A percentile compares a stretch with the other conserved stretches of the same genome.
phyloP scores from a whole-genome alignment of 1,140 invertebrate species.

The Calephelis virginiensis region DNA sequence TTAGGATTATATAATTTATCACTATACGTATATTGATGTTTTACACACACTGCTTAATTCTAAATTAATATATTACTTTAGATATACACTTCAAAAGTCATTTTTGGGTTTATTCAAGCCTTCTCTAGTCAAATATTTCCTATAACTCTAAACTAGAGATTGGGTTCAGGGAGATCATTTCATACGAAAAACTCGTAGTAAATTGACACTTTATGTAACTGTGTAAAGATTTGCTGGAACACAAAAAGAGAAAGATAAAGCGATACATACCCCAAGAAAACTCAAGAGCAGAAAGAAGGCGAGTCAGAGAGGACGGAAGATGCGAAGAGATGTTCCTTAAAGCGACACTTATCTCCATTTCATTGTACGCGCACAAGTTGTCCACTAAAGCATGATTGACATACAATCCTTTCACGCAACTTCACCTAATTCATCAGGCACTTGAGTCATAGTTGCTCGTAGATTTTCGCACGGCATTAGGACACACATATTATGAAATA shows the following conservation, averaged over 20 bases:
- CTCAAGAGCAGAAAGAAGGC: conserved; percentile 53
- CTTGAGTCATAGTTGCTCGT: conserved; percentile 74
- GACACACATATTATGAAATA: conserved; percentile 76
- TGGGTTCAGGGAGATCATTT: too few species aligned
- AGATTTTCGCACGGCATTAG: conserved; percentile 69
- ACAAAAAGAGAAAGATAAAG: neutral
- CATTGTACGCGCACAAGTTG: conserved; percentile 57
- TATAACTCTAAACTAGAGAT: too few species aligned
- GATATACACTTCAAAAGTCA: too few species aligned
- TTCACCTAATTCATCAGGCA: conserved; percentile 70
- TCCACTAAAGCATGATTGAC: conserved; percentile 58
- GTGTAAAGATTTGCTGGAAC: neutral
- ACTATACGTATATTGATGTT: too few species aligned
- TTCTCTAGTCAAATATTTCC: too few species aligned
- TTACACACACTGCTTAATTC: too few species aligned
- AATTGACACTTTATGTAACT: conserved; percentile 5
- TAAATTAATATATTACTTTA: neutral
- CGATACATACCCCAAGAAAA: conserved; percentile 54
- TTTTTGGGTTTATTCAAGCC: too few species aligned
- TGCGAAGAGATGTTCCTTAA: conserved; percentile 59
- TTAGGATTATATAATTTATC: neutral
- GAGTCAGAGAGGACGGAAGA: conserved; percentile 66
- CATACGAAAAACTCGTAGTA: too few species aligned
- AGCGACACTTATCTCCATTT: conserved; percentile 69
- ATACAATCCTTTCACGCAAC: conserved; percentile 63